Evolutionary conservation across 2,888 invertebrate genomes (phyloP).

Genomic region (Dione juno): DNA sequence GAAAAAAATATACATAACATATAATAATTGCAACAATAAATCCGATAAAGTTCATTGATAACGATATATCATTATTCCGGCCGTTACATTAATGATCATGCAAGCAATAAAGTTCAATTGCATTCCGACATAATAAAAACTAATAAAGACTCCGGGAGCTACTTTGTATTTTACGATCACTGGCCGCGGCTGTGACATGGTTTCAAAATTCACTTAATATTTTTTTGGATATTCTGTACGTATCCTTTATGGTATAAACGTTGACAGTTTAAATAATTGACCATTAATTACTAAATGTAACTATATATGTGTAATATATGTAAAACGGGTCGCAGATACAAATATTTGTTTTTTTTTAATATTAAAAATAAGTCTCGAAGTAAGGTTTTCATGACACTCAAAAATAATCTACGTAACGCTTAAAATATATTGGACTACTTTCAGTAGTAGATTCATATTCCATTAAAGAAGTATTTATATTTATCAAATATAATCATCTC

Average conservation of each 20-base stretch:
- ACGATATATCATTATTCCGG: slow-evolving; percentile 47
- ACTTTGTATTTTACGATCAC: slow-evolving; percentile 41
- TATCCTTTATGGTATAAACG: not conserved
- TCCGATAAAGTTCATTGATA: slow-evolving; percentile 46
- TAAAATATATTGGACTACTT: no score
- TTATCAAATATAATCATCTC: no score
- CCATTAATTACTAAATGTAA: not conserved
- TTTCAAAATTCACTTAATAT: slow-evolving; percentile 16
- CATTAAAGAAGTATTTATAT: no score
- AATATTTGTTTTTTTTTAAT: no score
- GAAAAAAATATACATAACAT: slow-evolving; percentile 23
- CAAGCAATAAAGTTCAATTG: slow-evolving; percentile 49
- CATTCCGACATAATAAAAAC: slow-evolving; percentile 45
- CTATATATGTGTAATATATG: not conserved
- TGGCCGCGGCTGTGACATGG: slow-evolving; percentile 33
- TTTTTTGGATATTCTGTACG: not conserved
- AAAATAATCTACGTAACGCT: no score
- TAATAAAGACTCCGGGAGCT: slow-evolving; percentile 43
- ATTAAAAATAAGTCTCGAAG: no score
- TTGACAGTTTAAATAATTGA: not conserved
- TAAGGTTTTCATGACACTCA: no score
- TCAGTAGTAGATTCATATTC: no score
- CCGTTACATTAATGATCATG: slow-evolving; percentile 48
- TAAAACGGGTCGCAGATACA: no score
- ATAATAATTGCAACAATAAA: slow-evolving; percentile 38